Base-by-base conservation (phyloP, 1,140 invertebrate species). In the Oscheius sp. region DNA sequence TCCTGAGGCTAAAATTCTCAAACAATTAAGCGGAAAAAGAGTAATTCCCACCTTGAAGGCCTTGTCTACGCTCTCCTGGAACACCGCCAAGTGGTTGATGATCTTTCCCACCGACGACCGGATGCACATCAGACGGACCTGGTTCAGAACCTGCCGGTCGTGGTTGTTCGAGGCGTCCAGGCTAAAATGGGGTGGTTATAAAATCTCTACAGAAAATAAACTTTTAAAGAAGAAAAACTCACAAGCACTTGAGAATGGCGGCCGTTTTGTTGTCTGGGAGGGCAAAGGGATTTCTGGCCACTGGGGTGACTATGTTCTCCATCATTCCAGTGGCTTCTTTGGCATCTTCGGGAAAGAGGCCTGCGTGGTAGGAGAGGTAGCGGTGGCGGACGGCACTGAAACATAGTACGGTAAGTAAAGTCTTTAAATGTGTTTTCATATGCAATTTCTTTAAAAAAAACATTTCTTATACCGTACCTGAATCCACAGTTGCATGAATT, bases 271-370 rank as follows among this genome's bases (percentile, higher is more conserved):
- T 7, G 23, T 55, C 49, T 7, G 15, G 28, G 23, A 7, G 7
- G 7, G 7, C 7, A 7, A 7, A 55, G 23, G 49, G 49, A 55
- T 26, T 26, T 23, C 15, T 15, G 28, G 49, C 49, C 23, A 26
- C 36, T 2, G 35, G 58, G 29, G 45, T 59, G 49, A 35, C 52
- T 55, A 29, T 34, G 35, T 61, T 42, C 32, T 10, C 49, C 20
- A 38, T 59, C 49, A n/a, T 36, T 38, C 67, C 67, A 59, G 75
- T 77, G 3, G 74, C 75, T 52, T 77, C 75, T 13, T 67, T 28
- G n/a, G 66, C 73, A 66, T 77, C 75, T 45, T 77, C 75, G 15
- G 59, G 36, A 45, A 77, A 77, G 7, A 76, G 42, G n/a, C 75
- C 75, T 31, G 74, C 34, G 45, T 70, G 62, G 2, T 29, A 61